Evolutionary conservation across 1,140 invertebrate genomes (phyloP).

Genomic region (Phortica variegata): DNA sequence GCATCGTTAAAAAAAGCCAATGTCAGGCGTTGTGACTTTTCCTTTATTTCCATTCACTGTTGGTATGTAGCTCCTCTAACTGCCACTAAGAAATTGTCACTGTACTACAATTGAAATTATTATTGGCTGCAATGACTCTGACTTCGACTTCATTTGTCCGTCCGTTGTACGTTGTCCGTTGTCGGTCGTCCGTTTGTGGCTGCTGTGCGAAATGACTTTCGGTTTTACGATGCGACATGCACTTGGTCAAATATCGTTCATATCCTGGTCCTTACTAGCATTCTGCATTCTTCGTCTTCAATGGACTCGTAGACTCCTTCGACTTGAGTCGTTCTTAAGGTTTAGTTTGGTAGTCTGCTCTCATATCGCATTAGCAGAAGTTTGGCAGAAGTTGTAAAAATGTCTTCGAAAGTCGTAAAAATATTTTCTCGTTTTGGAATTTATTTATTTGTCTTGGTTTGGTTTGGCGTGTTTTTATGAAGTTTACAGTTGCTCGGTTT

Average conservation of each 20-base stretch:
- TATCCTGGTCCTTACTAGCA: slow-evolving; percentile 11
- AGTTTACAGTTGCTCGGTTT: too few species aligned
- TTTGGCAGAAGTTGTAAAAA: slow-evolving; percentile 50
- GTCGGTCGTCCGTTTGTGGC: background rate
- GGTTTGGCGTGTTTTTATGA: too few species aligned
- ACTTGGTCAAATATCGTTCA: slow-evolving; percentile 33
- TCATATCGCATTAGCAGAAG: slow-evolving; percentile 52
- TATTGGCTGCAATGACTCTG: slow-evolving; percentile 54
- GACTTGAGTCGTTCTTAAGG: slow-evolving; percentile 7
- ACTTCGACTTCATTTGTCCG: slow-evolving; percentile 29
- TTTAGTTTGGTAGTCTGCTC: too few species aligned
- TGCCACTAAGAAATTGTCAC: slow-evolving; percentile 40
- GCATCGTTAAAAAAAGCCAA: background rate
- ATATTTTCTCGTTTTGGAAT: slow-evolving; percentile 53
- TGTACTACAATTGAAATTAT: slow-evolving; percentile 54
- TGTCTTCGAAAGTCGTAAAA: slow-evolving; percentile 56
- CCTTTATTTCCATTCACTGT: too few species aligned
- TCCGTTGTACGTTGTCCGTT: too few species aligned
- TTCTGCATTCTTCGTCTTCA: slow-evolving; percentile 10
- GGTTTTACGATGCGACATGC: slow-evolving; percentile 53
- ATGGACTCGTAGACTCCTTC: slow-evolving; percentile 4
- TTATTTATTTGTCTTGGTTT: slow-evolving; percentile 54
- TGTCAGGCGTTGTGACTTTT: background rate
- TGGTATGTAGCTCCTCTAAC: too few species aligned
- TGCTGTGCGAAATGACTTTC: slow-evolving; percentile 50